A percentile compares a stretch with the other conserved stretches of the same genome.
Conservation (phyloP, 2,113 vertebrate genomes). For the Lathamus discolor region DNA sequence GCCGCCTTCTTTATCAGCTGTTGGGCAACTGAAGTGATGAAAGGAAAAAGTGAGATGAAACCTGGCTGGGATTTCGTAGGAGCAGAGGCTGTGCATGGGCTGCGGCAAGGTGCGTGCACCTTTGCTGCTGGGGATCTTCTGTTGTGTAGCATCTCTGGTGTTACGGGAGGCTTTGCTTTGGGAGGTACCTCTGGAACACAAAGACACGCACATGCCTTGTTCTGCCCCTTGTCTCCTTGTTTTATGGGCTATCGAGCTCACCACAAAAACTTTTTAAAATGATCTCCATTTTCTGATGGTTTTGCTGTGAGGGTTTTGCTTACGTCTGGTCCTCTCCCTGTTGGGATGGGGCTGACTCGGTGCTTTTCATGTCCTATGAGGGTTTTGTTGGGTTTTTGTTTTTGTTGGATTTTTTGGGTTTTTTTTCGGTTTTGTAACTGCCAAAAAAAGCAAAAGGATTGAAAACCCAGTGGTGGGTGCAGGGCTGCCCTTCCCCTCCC, state of each 20-base stretch:
- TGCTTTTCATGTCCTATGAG: neutral
- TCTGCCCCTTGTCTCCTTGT: neutral
- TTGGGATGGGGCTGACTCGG: neutral
- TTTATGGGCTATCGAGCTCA: neutral
- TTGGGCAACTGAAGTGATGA: neutral
- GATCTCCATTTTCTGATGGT: neutral
- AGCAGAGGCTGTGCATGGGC: neutral
- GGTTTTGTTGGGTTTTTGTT: too few relatives aligned
- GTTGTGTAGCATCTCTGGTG: neutral
- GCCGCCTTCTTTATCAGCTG: fast-evolving
- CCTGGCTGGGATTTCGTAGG: neutral
- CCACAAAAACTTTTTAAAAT: neutral
- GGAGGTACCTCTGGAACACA: neutral
- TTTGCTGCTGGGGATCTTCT: neutral
- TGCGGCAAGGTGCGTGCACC: neutral
- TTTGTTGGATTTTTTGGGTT: too few relatives aligned
- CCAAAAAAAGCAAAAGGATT: neutral
- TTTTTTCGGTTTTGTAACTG: neutral
- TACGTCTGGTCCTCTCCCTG: neutral
- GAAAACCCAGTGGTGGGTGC: neutral
- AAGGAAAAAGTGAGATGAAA: neutral
- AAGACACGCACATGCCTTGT: fast-evolving
- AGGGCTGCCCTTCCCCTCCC: neutral
- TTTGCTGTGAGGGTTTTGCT: neutral
- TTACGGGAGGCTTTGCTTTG: fast-evolving